Evolutionary conservation across 2,888 invertebrate genomes (phyloP), one percentile per base, ranked within the genome.

Genomic region (Dryobotodes eremita): DNA sequence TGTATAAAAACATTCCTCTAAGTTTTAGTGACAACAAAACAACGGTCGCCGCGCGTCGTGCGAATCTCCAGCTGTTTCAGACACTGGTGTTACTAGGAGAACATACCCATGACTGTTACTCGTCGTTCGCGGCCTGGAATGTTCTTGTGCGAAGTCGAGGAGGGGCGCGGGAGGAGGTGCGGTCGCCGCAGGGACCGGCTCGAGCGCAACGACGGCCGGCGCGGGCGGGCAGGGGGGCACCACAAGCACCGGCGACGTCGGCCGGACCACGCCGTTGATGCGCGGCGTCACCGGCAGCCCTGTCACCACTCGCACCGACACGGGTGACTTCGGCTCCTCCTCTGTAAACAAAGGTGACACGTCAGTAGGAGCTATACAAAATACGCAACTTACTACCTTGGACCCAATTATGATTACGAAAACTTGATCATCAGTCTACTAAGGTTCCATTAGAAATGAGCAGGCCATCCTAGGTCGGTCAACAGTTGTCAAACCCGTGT

Each of bases 131-230:
- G 96, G 95, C 93, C 97, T 96, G 95, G 97, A 97, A 96, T 96
- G 97, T 96, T 97, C 96, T 94, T 95, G 95, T 95, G 94, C 94
- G 93, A 95, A 96, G 92, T 96, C 96, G 93, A 94, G 94, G 92
- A 93, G 92, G 83, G 94, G 91, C 86, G 94, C 92, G 92, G 92
- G 90, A 91, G 93, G 90, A 85, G 92, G 84, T 86, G 89, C 88
- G 80, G 86, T 81, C 80, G 89, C 89, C 79, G 88, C 89, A 78
- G 89, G 85, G 83, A 87, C 88, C 87, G 89, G 90, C 81, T 90
- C 89, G 83, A 86, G 85, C 81, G 89, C 86, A 81, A 86, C 80
- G 88, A 86, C 73, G 85, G 89, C 79, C 82, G 89, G 88, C 80
- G 87, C 87, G 80, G 89, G 89, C 80, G 86, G 88, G 89, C 89